These are phyloP conservation scores for Bombus sibiricus DNA, from an alignment of 1,140 invertebrate genomes.

Conservation along the genomic window DNA sequence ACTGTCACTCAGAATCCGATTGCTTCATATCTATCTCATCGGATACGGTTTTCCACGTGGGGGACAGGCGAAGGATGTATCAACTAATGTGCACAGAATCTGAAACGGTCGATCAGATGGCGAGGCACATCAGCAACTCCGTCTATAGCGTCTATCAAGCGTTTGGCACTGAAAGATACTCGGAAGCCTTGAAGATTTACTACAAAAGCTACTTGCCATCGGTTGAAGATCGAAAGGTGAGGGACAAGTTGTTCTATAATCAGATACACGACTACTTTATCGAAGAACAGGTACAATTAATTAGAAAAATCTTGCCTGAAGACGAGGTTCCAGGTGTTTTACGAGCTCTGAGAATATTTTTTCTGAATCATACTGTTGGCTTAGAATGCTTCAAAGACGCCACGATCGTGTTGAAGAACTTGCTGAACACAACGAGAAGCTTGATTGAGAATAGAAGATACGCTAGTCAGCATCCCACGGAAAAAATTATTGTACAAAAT, in stretches of 20 bases:
- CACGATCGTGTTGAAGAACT: background rate
- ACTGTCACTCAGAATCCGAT: constrained; percentile 63
- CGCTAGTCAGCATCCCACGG: background rate
- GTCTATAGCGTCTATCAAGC: constrained; percentile 63
- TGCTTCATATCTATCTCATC: constrained; percentile 70
- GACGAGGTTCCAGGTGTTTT: background rate
- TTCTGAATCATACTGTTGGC: constrained; percentile 59
- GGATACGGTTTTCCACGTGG: constrained; percentile 69
- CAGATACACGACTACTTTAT: constrained; percentile 68
- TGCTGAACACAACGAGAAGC: background rate
- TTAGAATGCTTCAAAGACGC: background rate
- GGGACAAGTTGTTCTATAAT: constrained; percentile 41
- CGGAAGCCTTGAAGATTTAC: constrained; percentile 57
- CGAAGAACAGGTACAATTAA: constrained; percentile 52
- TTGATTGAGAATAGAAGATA: background rate
- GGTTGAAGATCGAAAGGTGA: background rate
- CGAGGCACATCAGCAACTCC: constrained; percentile 49
- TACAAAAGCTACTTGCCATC: constrained; percentile 71
- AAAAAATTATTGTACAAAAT: background rate
- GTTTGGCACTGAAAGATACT: constrained; percentile 68
- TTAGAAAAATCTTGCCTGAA: constrained; percentile 10
- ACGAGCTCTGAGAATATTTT: constrained; percentile 61
- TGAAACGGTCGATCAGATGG: constrained; percentile 24
- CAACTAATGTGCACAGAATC: constrained; percentile 70
- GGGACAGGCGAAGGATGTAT: constrained; percentile 68